Percentiles rank a stretch among this genome's conserved stretches.
Conservation (phyloP, 2,797 vertebrate species). For the Ceryle rudis region DNA sequence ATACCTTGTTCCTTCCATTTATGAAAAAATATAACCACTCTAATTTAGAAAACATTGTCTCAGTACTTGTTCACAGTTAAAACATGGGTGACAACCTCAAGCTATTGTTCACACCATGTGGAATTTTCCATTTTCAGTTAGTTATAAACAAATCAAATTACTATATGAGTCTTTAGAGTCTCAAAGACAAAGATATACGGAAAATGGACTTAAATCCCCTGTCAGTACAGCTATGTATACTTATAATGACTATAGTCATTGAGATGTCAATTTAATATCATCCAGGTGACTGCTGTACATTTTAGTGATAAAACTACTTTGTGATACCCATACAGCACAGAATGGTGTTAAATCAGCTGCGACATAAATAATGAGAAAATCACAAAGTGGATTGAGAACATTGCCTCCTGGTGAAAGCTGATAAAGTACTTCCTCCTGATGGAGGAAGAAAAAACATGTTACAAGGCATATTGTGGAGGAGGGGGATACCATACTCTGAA, state of each 20-base stretch:
- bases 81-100: not conserved
- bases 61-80: not conserved
- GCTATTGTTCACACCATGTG: not conserved
- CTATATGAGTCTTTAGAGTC: not conserved
- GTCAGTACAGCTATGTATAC: not conserved
- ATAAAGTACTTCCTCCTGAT: not conserved
- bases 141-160: not conserved
- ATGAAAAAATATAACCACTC: not conserved
- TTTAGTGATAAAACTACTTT: not conserved
- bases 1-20: not conserved
- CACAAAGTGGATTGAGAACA: not conserved
- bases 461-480: not conserved
- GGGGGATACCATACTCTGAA: not conserved
- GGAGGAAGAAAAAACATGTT: not conserved
- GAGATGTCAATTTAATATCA: not conserved
- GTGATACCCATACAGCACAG: not conserved
- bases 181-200: not conserved
- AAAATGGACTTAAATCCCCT: not conserved
- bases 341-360: not conserved
- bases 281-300: not conserved
- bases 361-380: not conserved
- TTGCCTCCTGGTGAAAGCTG: not conserved
- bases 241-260: not conserved
- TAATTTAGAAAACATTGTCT: not conserved
- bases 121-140: not conserved